A percentile compares a stretch with the other conserved stretches of the same genome.
phyloP scores from a whole-genome alignment of 2,797 vertebrate genomes.

The Agapornis canus region DNA sequence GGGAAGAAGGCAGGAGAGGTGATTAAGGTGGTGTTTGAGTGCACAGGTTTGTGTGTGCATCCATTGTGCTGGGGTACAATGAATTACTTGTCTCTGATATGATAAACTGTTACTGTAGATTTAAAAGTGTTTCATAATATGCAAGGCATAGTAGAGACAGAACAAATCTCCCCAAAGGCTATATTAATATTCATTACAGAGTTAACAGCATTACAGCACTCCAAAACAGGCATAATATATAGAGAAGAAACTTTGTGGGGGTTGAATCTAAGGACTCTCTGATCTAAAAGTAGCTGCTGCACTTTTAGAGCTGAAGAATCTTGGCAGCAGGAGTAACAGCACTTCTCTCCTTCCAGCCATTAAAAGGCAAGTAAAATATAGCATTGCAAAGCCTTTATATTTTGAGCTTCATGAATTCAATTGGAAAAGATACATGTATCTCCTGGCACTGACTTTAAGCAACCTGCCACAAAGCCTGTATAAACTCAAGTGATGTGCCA shows the following conservation, averaged over 20 bases:
- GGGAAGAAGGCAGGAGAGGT: not conserved
- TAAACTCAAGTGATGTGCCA: not conserved
- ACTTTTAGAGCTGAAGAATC: not conserved
- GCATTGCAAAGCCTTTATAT: not conserved
- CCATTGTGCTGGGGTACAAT: not conserved
- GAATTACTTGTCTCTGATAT: not conserved
- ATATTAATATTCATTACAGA: not conserved
- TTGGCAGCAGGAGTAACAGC: conserved; percentile 32
- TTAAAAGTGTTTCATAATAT: not conserved
- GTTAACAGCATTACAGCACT: not conserved
- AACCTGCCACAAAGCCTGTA: not conserved
- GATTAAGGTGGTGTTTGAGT: not conserved
- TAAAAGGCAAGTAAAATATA: not conserved
- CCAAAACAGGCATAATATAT: not conserved
- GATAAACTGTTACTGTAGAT: not conserved
- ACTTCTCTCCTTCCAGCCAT: not conserved
- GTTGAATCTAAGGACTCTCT: not conserved
- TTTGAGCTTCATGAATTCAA: not conserved
- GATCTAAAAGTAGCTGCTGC: conserved; percentile 31
- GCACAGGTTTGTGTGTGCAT: not conserved
- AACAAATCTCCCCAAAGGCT: conserved; percentile 12
- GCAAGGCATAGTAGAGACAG: not conserved
- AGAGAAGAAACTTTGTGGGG: not conserved
- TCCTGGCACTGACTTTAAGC: not conserved
- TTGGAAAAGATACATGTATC: not conserved